phyloP scores from a whole-genome alignment of 2,888 invertebrate species.

The Incurvaria masculella region DNA sequence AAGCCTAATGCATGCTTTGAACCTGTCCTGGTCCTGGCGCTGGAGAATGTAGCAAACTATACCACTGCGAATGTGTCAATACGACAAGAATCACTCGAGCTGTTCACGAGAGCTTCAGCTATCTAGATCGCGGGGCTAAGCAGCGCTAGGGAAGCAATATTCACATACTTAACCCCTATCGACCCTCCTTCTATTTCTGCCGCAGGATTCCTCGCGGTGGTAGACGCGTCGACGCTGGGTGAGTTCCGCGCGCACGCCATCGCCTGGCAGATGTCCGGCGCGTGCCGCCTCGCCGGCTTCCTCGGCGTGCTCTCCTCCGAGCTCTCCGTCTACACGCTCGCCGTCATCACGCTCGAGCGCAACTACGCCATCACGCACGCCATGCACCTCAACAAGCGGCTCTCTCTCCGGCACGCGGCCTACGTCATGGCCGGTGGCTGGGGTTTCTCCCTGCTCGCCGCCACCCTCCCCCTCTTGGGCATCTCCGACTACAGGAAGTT shows the following conservation, averaged over 20 bases:
- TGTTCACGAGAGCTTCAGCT: too few species aligned
- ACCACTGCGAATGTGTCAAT: too few species aligned
- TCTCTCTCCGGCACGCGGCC: conserved; percentile 88
- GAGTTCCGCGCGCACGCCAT: conserved; percentile 96
- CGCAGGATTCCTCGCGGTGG: conserved; percentile 86
- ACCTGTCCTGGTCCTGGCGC: too few species aligned
- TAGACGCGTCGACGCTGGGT: conserved; percentile 93
- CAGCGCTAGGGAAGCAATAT: too few species aligned
- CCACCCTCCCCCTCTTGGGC: conserved; percentile 84
- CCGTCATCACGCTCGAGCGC: conserved; percentile 93
- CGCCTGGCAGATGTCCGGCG: conserved; percentile 94
- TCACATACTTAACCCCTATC: too few species aligned
- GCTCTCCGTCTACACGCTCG: conserved; percentile 91
- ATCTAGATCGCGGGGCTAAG: too few species aligned
- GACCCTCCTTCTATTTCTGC: too few species aligned
- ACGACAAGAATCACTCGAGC: too few species aligned
- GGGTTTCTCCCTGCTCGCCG: conserved; percentile 85
- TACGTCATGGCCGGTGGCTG: conserved; percentile 93
- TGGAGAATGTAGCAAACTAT: too few species aligned
- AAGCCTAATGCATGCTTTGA: too few species aligned
- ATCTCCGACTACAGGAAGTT: conserved; percentile 95
- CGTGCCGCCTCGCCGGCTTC: conserved; percentile 93
- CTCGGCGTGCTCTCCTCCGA: conserved; percentile 92
- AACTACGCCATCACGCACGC: conserved; percentile 98
- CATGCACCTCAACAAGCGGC: conserved; percentile 91